These are phyloP conservation scores for Teleiodes luculella DNA, from an alignment of 2,888 invertebrate species.

Conservation along the genomic window DNA sequence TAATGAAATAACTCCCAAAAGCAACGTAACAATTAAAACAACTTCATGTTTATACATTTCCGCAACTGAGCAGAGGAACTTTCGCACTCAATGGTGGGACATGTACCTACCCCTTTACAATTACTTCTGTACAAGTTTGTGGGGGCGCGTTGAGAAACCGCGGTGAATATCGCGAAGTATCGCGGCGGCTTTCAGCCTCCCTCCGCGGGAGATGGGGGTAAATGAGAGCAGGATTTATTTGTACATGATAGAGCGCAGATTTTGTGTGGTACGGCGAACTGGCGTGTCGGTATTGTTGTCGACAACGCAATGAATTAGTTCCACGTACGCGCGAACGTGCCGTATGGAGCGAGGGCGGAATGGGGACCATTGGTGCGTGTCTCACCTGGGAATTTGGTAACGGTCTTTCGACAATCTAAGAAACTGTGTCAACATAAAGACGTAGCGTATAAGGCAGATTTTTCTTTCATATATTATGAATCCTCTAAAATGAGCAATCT, in stretches of 20 bases:
- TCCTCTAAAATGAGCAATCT: too few species aligned
- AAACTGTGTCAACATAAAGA: too few species aligned
- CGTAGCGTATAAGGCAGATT: too few species aligned
- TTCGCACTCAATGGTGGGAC: conserved; percentile 21
- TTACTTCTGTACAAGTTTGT: conserved; percentile 22
- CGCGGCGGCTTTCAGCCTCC: conserved; percentile 22
- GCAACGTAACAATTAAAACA: conserved; percentile 26
- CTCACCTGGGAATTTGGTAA: neutral
- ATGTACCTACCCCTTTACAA: conserved; percentile 24
- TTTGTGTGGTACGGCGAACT: conserved; percentile 29
- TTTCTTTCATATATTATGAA: too few species aligned
- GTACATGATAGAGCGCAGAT: conserved; percentile 57
- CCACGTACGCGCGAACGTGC: conserved; percentile 16
- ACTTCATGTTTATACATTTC: conserved; percentile 22
- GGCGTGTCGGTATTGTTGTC: conserved; percentile 30
- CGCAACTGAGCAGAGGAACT: conserved; percentile 16
- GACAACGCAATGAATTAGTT: conserved; percentile 22
- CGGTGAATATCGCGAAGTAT: conserved; percentile 24
- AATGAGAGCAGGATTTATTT: conserved; percentile 38
- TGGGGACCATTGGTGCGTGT: neutral
- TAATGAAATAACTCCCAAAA: conserved; percentile 20
- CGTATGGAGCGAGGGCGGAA: neutral
- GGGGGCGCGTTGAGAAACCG: conserved; percentile 20
- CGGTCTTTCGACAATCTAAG: neutral
- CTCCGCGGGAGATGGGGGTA: conserved; percentile 22